Evolutionary conservation across 2,888 invertebrate genomes (phyloP).

Genomic region (Abrostola tripartita): DNA sequence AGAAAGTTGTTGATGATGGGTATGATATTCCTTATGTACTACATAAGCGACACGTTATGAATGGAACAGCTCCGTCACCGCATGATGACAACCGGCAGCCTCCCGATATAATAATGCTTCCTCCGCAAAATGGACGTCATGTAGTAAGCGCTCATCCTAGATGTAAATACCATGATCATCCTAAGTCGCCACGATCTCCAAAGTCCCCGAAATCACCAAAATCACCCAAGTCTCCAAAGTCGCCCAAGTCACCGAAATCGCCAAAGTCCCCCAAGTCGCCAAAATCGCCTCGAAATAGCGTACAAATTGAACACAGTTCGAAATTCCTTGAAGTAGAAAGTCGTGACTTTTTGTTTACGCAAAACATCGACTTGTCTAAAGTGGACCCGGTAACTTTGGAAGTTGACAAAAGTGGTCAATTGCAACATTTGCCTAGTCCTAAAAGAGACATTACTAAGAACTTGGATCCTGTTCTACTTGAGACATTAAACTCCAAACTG

Average conservation of each 20-base stretch:
- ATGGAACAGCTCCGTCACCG: conserved; percentile 92
- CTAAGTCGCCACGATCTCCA: conserved; percentile 84
- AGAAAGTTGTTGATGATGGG: conserved; percentile 86
- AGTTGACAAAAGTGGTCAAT: conserved; percentile 90
- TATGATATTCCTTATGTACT: conserved; percentile 94
- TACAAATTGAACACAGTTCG: conserved; percentile 77
- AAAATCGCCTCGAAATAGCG: conserved; percentile 83
- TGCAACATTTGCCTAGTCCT: conserved; percentile 91
- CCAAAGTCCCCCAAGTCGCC: conserved; percentile 88
- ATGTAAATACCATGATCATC: conserved; percentile 86
- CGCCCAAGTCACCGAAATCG: conserved; percentile 89
- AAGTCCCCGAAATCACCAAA: conserved; percentile 88
- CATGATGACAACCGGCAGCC: conserved; percentile 81
- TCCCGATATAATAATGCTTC: conserved; percentile 83
- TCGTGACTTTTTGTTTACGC: conserved; percentile 91
- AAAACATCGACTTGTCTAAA: conserved; percentile 92
- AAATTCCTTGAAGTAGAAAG: conserved; percentile 86
- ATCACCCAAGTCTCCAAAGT: conserved; percentile 90
- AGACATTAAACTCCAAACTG: conserved; percentile 91
- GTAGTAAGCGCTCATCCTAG: conserved; percentile 82
- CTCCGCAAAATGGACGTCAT: conserved; percentile 83
- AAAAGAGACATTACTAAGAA: conserved; percentile 91
- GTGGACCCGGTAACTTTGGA: conserved; percentile 92
- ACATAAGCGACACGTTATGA: conserved; percentile 95
- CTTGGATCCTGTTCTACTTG: conserved; percentile 91